A percentile compares a stretch with the other conserved stretches of the same genome.
phyloP scores from a whole-genome alignment of 2,888 invertebrate genomes.

The Pseudococcus jackbeardsleyi region DNA sequence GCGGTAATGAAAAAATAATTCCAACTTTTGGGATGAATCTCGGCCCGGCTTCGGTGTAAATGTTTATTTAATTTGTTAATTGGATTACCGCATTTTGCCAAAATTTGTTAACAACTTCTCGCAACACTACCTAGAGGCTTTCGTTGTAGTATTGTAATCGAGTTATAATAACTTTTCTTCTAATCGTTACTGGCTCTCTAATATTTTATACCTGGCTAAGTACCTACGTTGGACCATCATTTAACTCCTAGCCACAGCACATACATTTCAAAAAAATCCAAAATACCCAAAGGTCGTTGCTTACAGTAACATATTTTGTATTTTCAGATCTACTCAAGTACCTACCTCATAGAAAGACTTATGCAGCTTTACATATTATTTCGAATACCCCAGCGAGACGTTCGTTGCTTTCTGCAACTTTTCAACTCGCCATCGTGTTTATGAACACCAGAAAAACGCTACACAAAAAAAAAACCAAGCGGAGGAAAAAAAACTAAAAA shows the following conservation, averaged over 20 bases:
- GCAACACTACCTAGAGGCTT: background rate
- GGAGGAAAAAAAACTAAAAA: constrained; percentile 7
- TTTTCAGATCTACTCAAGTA: background rate
- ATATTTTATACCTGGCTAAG: background rate
- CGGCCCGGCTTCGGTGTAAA: background rate
- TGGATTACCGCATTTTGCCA: constrained; percentile 37
- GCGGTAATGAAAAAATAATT: constrained; percentile 16
- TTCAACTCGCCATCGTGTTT: constrained; percentile 51
- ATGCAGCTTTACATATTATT: constrained; percentile 14
- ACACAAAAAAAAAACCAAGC: background rate
- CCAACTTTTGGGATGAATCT: background rate
- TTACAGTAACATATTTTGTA: background rate
- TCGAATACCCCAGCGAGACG: constrained; percentile 1
- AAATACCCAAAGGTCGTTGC: background rate
- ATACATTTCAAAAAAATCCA: background rate
- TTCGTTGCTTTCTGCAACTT: constrained; percentile 34
- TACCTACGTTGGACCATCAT: background rate
- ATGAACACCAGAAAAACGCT: constrained; percentile 53
- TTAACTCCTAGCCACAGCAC: background rate
- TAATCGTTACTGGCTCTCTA: background rate
- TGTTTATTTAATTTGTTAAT: constrained; percentile 38
- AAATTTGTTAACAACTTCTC: constrained; percentile 41
- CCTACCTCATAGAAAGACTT: background rate
- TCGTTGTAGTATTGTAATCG: background rate
- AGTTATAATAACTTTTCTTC: constrained; percentile 30